Base-by-base conservation (phyloP, 2,888 invertebrate genomes). In the Tuberolachnus salignus region DNA sequence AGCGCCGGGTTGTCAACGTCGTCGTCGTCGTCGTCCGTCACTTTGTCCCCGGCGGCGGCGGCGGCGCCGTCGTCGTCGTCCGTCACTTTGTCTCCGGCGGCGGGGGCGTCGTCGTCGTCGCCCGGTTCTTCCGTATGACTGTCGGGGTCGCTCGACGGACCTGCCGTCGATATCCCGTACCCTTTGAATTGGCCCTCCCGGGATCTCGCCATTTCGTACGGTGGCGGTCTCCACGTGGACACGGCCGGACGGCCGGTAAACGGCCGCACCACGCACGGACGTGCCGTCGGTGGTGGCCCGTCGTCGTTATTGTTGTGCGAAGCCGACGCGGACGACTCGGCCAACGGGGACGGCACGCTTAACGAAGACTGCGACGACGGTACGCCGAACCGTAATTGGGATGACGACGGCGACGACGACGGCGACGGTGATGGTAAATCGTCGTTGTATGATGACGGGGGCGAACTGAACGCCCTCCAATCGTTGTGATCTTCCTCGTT, bases 381-480 rank as follows among this genome's bases (percentile, higher is more conserved):
- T 13, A 42, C 26, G 14, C 13, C 34, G 42, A 11, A 44, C 46
- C 57, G 49, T 34, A 64, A 55, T 44, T 75, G 80, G 46, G 66
- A n/a, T 14, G 51, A 23, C 16, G 73, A 34, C 16, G 53, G 21
- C 42, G 42, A 80, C 23, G 78, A 80, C 26, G 80, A 81, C 49
- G 67, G 61, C 34, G 78, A 59, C 66, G 75, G 63, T 55, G 34
- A 34, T 34, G 34, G 34, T 34, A 6, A 34, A 4, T 34, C 34
- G 34, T 34, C 34, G 34, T 34, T 6, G 34, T 34, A 34, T 3
- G 85, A 84, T 75, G 82, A 83, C 59, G 83, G 82, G 71, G 82
- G 83, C 80, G 84, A 84, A 82, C 86, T 85, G 84, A 85, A 85
- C 82, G 84, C 26, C 26, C 6, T 34, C 63, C 51, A 61, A 13